Conservation (phyloP, 2,888 invertebrate genomes). For the Epinotia demarniana region DNA sequence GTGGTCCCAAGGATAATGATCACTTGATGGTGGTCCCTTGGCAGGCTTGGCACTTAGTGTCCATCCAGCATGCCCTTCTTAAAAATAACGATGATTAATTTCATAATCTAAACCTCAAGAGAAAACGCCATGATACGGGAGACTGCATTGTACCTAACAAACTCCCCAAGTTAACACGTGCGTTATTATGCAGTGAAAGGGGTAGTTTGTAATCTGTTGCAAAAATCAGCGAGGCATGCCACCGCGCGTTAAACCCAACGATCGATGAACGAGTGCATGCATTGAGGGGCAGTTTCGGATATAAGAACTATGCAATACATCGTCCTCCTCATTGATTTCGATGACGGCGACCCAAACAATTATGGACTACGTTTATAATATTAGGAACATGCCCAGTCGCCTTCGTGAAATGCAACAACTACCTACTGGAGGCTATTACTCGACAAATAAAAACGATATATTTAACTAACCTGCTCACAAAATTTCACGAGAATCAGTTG, state of each 20-base stretch:
- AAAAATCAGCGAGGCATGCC: constrained; percentile 30
- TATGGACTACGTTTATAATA: no score
- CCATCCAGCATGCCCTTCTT: neutral
- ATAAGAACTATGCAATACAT: neutral
- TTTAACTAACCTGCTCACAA: no score
- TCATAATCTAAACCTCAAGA: neutral
- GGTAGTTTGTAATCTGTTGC: constrained; percentile 30
- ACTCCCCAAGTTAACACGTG: constrained; percentile 5
- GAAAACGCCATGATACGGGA: neutral
- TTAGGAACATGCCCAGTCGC: no score
- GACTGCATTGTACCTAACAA: neutral
- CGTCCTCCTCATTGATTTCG: no score
- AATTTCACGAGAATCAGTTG: no score
- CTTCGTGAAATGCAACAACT: no score
- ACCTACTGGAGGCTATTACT: no score
- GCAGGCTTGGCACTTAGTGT: neutral
- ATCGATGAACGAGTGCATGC: constrained; percentile 16
- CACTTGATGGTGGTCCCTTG: neutral
- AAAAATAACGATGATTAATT: neutral
- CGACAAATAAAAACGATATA: no score
- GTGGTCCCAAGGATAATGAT: neutral
- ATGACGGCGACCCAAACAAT: no score
- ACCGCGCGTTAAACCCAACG: constrained; percentile 2
- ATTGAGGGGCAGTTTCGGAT: constrained; percentile 1
- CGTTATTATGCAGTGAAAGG: constrained; percentile 4